phyloP scores from a whole-genome alignment of 2,113 vertebrate species.

The Oryzias curvinotus region DNA sequence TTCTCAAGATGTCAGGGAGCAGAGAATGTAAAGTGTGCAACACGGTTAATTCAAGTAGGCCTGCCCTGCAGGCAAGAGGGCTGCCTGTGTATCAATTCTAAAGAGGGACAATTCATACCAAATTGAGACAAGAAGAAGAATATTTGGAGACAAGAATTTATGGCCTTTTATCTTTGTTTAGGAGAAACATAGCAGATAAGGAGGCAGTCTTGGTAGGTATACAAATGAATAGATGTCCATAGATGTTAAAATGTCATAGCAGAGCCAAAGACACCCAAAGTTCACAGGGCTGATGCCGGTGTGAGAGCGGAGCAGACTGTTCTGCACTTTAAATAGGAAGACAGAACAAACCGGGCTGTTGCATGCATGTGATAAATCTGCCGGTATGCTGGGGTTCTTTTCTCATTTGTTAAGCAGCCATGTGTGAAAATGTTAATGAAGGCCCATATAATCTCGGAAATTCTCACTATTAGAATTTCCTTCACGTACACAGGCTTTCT shows the following conservation, averaged over 20 bases:
- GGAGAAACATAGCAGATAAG: constrained; percentile 32
- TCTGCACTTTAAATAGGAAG: constrained; percentile 43
- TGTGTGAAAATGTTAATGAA: constrained; percentile 99
- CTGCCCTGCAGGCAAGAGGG: constrained; percentile 62
- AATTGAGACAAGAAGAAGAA: constrained; percentile 55
- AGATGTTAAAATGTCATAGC: constrained; percentile 25
- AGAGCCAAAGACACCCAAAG: constrained; percentile 49
- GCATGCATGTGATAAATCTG: constrained; percentile 83
- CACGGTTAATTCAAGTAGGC: constrained; percentile 74
- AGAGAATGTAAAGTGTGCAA: constrained; percentile 71
- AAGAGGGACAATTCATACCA: constrained; percentile 64
- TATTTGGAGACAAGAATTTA: constrained; percentile 43
- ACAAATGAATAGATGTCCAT: constrained; percentile 20
- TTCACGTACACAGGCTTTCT: constrained; percentile 84
- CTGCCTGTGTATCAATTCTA: constrained; percentile 59
- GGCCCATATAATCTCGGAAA: constrained; percentile 88
- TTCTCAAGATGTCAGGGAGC: constrained; percentile 77
- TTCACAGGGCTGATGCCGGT: constrained; percentile 51
- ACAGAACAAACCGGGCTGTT: constrained; percentile 62
- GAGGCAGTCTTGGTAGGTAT: too few relatives aligned
- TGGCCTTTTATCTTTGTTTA: constrained; percentile 30
- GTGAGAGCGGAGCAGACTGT: constrained; percentile 45
- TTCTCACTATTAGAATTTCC: constrained; percentile 87
- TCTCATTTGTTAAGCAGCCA: constrained; percentile 93
- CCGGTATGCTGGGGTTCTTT: constrained; percentile 82